These are phyloP conservation scores for Lophius piscatorius DNA, from an alignment of 2,113 vertebrate species.

Conservation along the genomic window DNA sequence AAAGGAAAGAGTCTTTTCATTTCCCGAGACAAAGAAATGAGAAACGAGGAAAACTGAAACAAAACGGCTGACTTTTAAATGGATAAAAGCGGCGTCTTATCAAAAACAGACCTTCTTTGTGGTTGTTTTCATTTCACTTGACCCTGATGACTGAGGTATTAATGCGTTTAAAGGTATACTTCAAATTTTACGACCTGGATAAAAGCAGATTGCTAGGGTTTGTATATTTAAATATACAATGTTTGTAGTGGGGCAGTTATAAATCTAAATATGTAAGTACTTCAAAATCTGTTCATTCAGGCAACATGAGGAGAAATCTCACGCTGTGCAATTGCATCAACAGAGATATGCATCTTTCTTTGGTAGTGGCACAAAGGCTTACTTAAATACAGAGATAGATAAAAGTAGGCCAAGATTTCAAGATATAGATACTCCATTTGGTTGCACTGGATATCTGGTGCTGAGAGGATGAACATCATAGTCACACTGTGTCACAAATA, in stretches of 20 bases:
- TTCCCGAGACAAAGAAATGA: conserved; percentile 26
- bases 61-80: conserved; percentile 30
- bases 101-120: conserved; percentile 34
- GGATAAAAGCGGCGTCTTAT: conserved; percentile 31
- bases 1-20: conserved; percentile 33
- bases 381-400: conserved; percentile 43
- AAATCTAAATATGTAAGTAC: conserved; percentile 28
- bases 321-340: conserved; percentile 22
- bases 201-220: conserved; percentile 17
- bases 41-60: conserved; percentile 11
- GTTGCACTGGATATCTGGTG: conserved; percentile 43
- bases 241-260: not conserved
- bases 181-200: conserved; percentile 2
- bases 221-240: not conserved
- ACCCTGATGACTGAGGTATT: conserved; percentile 12
- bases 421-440: conserved; percentile 39
- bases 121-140: conserved; percentile 27
- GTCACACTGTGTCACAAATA: conserved; percentile 47
- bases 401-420: conserved; percentile 59
- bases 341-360: conserved; percentile 47
- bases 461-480: conserved; percentile 43
- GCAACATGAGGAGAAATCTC: conserved; percentile 1
- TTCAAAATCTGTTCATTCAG: conserved; percentile 6
- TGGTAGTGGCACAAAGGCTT: conserved; percentile 51
- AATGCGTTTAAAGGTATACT: conserved; percentile 22